phyloP scores from a whole-genome alignment of 2,797 vertebrate species.

The Clarias pachynema region DNA sequence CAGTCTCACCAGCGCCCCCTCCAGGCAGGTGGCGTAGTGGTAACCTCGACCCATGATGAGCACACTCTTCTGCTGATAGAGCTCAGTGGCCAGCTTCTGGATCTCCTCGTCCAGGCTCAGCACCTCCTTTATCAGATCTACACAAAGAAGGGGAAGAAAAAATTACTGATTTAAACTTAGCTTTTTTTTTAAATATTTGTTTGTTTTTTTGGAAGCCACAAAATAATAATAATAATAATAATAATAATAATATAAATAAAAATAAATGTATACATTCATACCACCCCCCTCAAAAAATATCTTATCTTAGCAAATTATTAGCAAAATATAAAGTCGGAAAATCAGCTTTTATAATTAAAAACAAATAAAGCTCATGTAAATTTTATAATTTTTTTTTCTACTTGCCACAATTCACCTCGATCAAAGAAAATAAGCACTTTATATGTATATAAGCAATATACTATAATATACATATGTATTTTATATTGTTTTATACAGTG shows the following conservation, averaged over 20 bases:
- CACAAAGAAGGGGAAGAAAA: neutral
- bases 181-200: too few relatives aligned
- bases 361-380: too few relatives aligned
- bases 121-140: slow-evolving; percentile 96
- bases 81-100: slow-evolving; percentile 90
- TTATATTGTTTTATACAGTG: too few relatives aligned
- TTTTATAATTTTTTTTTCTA: too few relatives aligned
- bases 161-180: neutral
- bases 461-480: too few relatives aligned
- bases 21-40: slow-evolving; percentile 95
- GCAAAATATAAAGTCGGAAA: too few relatives aligned
- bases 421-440: too few relatives aligned
- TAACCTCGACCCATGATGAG: slow-evolving; percentile 98
- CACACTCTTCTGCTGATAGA: slow-evolving; percentile 97
- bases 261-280: neutral
- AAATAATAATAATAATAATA: too few relatives aligned
- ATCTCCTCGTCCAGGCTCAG: slow-evolving; percentile 96
- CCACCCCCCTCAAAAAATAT: neutral
- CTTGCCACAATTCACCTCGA: too few relatives aligned
- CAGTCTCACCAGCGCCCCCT: slow-evolving; percentile 90
- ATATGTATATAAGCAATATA: too few relatives aligned
- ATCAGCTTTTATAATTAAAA: too few relatives aligned
- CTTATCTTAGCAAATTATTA: too few relatives aligned
- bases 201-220: neutral
- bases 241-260: neutral